Percentiles rank a stretch among this genome's conserved stretches.
These are phyloP conservation scores for Imbricaverruca yamaguchii DNA, from an alignment of 2,888 invertebrate species.

Conservation along the genomic window DNA sequence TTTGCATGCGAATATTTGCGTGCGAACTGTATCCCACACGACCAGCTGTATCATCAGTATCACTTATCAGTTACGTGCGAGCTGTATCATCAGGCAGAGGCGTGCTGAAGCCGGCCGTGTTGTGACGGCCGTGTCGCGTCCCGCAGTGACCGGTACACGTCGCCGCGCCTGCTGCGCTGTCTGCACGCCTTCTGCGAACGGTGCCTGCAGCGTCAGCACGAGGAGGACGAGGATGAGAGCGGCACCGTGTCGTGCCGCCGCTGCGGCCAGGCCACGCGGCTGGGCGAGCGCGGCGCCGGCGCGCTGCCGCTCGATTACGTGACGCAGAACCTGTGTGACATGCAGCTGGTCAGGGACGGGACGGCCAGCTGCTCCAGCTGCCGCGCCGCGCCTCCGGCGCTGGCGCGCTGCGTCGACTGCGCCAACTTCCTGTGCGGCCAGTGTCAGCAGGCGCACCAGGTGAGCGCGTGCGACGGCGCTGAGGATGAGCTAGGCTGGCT, in stretches of 20 bases:
- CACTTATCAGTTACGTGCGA: too few relatives aligned
- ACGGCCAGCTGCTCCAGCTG: conserved; percentile 73
- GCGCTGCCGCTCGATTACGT: conserved; percentile 34
- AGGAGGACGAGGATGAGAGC: conserved; percentile 51
- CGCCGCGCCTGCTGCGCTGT: conserved; percentile 68
- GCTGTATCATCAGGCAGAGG: too few relatives aligned
- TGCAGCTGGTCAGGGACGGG: conserved; percentile 45
- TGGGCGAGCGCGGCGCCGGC: conserved; percentile 42
- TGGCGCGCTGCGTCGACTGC: conserved; percentile 93
- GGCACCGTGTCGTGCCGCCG: conserved; percentile 69
- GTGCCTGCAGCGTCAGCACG: conserved; percentile 59
- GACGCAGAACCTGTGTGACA: conserved; percentile 44
- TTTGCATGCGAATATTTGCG: too few relatives aligned
- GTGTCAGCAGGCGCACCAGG: conserved; percentile 95
- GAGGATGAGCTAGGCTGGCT: too few relatives aligned
- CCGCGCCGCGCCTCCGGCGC: conserved; percentile 73
- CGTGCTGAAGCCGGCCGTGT: too few relatives aligned
- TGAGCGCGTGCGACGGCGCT: background rate
- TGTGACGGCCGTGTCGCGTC: background rate
- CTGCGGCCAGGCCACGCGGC: conserved; percentile 48
- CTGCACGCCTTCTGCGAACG: conserved; percentile 76
- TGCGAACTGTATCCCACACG: too few relatives aligned
- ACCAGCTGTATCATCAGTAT: too few relatives aligned
- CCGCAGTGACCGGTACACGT: conserved; percentile 62
- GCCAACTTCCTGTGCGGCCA: conserved; percentile 91